phyloP scores from a whole-genome alignment of 2,113 vertebrate genomes.

The Mus pahari region DNA sequence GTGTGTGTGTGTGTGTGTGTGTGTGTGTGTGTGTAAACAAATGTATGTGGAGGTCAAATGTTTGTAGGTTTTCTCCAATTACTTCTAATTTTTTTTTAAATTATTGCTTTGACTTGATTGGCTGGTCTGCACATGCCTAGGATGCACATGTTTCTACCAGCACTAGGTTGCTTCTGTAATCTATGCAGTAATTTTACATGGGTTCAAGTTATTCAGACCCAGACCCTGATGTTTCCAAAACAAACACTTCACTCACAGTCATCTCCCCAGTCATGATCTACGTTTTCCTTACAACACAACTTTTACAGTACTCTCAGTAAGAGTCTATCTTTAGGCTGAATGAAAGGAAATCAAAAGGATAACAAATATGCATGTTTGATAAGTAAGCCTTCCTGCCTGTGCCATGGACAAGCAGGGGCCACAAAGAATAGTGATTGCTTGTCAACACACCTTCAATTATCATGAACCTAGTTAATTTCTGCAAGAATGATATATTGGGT shows the following conservation, averaged over 20 bases:
- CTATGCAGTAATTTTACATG: not conserved
- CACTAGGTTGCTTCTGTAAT: not conserved
- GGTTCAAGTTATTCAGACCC: not conserved
- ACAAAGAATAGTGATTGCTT: not conserved
- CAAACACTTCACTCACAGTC: not conserved
- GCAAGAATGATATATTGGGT: not conserved
- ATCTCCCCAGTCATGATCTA: not conserved
- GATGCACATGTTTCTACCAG: not conserved
- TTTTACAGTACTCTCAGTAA: not conserved
- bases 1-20: not conserved
- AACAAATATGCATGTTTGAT: not conserved
- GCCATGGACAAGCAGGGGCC: not conserved
- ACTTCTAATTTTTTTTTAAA: not conserved
- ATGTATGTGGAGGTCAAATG: not conserved
- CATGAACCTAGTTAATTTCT: not conserved
- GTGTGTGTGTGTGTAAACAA: not conserved
- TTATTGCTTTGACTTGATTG: not conserved
- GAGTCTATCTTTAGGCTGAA: not conserved
- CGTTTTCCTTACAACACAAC: not conserved
- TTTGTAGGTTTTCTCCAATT: not conserved
- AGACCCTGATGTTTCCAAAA: not conserved
- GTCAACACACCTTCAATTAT: not conserved
- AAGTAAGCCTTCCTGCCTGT: conserved; percentile 6
- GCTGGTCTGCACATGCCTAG: not conserved
- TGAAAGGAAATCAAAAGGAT: not conserved